Percentiles rank a stretch among this genome's conserved stretches.
Conservation (phyloP, 2,888 invertebrate genomes). For the Tetranychus truncatus region DNA sequence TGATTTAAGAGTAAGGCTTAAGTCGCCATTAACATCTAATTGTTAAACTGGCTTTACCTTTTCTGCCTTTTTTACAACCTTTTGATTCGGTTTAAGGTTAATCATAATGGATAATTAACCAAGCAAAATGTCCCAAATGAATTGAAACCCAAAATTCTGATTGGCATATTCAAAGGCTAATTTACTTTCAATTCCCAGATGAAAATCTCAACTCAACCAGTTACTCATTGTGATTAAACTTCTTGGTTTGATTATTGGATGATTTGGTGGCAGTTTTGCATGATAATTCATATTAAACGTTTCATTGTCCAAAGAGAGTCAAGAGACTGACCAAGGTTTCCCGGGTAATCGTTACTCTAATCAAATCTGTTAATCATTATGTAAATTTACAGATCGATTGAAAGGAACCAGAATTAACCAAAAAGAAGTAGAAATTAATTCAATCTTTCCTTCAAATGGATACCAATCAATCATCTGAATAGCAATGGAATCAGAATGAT, state of each 20-base stretch:
- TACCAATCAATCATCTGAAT: too few species aligned
- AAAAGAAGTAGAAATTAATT: too few species aligned
- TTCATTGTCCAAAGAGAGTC: neutral
- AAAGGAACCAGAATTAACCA: too few species aligned
- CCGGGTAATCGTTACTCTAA: neutral
- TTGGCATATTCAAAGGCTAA: neutral
- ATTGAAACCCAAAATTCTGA: neutral
- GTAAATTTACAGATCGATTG: neutral
- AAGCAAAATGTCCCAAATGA: neutral
- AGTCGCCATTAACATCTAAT: too few species aligned
- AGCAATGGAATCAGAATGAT: too few species aligned
- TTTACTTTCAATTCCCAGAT: neutral
- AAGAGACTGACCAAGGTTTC: neutral
- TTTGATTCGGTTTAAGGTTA: neutral
- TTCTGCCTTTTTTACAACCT: too few species aligned
- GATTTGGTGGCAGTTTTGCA: neutral
- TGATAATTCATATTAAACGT: neutral
- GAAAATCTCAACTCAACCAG: conserved; percentile 1
- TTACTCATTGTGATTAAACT: too few species aligned
- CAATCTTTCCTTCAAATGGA: too few species aligned
- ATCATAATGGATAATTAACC: neutral
- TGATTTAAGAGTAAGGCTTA: too few species aligned
- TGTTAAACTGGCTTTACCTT: too few species aligned
- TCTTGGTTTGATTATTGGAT: neutral
- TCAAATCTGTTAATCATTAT: neutral